Evolutionary conservation across 2,797 vertebrate genomes (phyloP).

Genomic region (Pangasius djambal): DNA sequence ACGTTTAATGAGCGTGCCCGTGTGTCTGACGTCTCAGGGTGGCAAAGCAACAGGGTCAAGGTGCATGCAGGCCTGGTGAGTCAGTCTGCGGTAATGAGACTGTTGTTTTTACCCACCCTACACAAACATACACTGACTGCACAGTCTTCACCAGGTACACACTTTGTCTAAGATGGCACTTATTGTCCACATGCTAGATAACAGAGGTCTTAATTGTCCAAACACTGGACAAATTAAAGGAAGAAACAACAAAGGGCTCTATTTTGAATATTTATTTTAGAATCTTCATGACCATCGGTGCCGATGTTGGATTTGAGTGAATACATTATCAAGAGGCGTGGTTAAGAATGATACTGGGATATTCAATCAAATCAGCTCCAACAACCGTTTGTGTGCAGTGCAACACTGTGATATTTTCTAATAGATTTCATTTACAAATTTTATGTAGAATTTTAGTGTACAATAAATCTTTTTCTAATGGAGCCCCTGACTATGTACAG

Average conservation of each 20-base stretch:
- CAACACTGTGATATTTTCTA: not conserved
- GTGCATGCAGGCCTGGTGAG: conserved; percentile 57
- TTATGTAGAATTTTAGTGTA: not conserved
- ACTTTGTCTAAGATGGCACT: not conserved
- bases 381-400: not conserved
- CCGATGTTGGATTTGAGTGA: not conserved
- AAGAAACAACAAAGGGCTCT: not conserved
- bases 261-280: not conserved
- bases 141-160: not conserved
- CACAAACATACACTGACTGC: conserved; percentile 19
- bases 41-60: conserved; percentile 60
- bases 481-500: not conserved
- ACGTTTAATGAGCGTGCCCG: conserved; percentile 57
- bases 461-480: not conserved
- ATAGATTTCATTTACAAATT: not conserved
- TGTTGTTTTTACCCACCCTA: conserved; percentile 31
- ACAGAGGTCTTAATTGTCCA: not conserved
- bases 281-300: not conserved
- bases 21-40: conserved; percentile 51
- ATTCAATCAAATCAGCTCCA: not conserved
- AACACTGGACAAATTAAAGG: not conserved
- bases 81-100: conserved; percentile 60
- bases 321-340: not conserved
- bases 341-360: not conserved
- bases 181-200: not conserved